phyloP scores from a whole-genome alignment of 2,888 invertebrate species.

The Pterostichus niger region DNA sequence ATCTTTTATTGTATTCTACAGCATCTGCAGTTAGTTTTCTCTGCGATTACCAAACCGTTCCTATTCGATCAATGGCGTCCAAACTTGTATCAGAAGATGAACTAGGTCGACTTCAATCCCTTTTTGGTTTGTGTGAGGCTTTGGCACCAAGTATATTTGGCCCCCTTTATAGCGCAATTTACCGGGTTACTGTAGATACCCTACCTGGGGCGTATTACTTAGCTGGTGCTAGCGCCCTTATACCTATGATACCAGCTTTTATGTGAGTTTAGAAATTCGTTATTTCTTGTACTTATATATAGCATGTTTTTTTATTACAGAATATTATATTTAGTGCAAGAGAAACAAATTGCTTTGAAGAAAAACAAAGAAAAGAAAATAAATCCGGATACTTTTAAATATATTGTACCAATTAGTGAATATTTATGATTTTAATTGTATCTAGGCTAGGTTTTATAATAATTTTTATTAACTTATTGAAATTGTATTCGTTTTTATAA shows the following conservation, averaged over 20 bases:
- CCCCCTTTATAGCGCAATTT: slow-evolving; percentile 80
- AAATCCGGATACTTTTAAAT: slow-evolving; percentile 45
- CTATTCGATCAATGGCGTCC: slow-evolving; percentile 75
- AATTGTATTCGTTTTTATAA: no score
- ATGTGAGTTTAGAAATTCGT: slow-evolving; percentile 73
- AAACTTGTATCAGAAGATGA: slow-evolving; percentile 75
- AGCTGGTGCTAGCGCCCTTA: slow-evolving; percentile 78
- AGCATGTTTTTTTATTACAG: background rate
- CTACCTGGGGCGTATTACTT: slow-evolving; percentile 81
- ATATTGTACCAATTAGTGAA: slow-evolving; percentile 36
- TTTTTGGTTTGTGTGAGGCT: slow-evolving; percentile 82
- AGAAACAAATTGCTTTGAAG: background rate
- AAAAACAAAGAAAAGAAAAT: background rate
- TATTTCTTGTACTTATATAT: no score
- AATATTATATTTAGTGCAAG: slow-evolving; percentile 15
- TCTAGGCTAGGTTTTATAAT: no score
- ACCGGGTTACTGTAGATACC: slow-evolving; percentile 77
- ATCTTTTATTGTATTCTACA: no score
- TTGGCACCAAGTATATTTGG: slow-evolving; percentile 80
- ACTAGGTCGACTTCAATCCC: slow-evolving; percentile 77
- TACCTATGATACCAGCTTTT: slow-evolving; percentile 78
- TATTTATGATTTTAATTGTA: background rate
- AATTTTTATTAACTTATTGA: no score
- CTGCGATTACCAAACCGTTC: slow-evolving; percentile 73
- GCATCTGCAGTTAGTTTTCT: slow-evolving; percentile 73